Conservation (phyloP, 37 sponge, comb jelly and placozoan genomes). For the Ianthella basta region DNA sequence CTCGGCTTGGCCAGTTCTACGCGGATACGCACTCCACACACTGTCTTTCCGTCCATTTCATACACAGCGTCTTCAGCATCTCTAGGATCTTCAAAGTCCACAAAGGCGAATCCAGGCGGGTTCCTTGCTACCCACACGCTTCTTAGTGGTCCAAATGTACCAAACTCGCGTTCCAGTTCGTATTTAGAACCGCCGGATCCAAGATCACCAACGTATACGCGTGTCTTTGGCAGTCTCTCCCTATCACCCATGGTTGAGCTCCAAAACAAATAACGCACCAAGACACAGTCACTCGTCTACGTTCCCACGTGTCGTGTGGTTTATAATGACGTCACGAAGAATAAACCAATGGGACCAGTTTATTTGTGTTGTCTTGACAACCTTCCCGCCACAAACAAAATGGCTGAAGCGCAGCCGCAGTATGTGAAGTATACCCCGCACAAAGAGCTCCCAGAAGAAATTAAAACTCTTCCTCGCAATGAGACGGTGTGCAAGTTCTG, state of each 20-base stretch:
- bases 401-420: neutral
- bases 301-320: no score
- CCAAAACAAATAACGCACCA: no score
- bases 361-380: neutral
- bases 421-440: constrained; percentile 31
- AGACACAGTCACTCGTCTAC: no score
- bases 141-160: constrained; percentile 81
- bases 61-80: constrained; percentile 94
- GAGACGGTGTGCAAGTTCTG: constrained; percentile 86
- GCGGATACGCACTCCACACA: constrained; percentile 82
- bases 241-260: neutral
- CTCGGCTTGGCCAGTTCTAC: constrained; percentile 80
- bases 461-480: constrained; percentile 52
- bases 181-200: constrained; percentile 83
- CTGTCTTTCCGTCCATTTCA: constrained; percentile 85
- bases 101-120: constrained; percentile 97
- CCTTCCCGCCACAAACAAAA: neutral
- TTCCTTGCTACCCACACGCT: constrained; percentile 97
- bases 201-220: constrained; percentile 90
- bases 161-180: constrained; percentile 93
- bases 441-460: constrained; percentile 68
- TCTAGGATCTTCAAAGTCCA: constrained; percentile 93
- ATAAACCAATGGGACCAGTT: neutral
- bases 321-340: no score
- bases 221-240: constrained; percentile 3